These are phyloP conservation scores for Osmerus eperlanus DNA, from an alignment of 2,113 vertebrate species.

Conservation along the genomic window DNA sequence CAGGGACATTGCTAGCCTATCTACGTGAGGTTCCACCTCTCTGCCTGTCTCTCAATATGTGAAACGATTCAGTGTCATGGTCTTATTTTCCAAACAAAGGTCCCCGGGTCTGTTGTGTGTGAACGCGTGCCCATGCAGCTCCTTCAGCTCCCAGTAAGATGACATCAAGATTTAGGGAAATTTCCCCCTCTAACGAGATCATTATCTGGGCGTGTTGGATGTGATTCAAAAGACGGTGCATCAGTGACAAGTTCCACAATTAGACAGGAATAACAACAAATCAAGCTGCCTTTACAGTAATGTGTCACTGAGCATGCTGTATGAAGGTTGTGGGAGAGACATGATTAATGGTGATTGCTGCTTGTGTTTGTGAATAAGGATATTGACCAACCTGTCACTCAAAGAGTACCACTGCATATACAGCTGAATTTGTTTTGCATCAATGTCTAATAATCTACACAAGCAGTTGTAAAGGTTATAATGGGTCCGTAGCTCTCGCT, in stretches of 20 bases:
- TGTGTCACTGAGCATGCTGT: conserved; percentile 37
- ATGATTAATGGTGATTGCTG: conserved; percentile 65
- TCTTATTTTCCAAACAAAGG: conserved; percentile 28
- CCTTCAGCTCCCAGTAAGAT: conserved; percentile 20
- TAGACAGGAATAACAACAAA: conserved; percentile 68
- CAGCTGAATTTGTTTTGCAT: conserved; percentile 40
- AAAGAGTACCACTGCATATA: conserved; percentile 28
- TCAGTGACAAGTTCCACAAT: conserved; percentile 66
- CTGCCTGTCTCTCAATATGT: conserved; percentile 17
- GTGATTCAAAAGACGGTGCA: conserved; percentile 61
- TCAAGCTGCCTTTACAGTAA: conserved; percentile 60
- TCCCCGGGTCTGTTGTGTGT: conserved; percentile 5
- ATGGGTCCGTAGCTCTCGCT: not conserved
- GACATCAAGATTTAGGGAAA: conserved; percentile 44
- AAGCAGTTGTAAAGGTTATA: not conserved
- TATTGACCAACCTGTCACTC: conserved; percentile 55
- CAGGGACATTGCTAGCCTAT: conserved; percentile 32
- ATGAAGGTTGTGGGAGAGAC: conserved; percentile 44
- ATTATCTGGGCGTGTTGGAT: conserved; percentile 61
- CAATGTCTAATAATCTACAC: conserved; percentile 38
- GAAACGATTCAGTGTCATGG: conserved; percentile 31
- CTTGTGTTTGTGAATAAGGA: conserved; percentile 61
- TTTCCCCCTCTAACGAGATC: conserved; percentile 50
- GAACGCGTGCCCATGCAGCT: conserved; percentile 14
- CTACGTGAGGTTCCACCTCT: conserved; percentile 11